phyloP scores from a whole-genome alignment of 2,797 vertebrate genomes.

The Smutsia gigantea region DNA sequence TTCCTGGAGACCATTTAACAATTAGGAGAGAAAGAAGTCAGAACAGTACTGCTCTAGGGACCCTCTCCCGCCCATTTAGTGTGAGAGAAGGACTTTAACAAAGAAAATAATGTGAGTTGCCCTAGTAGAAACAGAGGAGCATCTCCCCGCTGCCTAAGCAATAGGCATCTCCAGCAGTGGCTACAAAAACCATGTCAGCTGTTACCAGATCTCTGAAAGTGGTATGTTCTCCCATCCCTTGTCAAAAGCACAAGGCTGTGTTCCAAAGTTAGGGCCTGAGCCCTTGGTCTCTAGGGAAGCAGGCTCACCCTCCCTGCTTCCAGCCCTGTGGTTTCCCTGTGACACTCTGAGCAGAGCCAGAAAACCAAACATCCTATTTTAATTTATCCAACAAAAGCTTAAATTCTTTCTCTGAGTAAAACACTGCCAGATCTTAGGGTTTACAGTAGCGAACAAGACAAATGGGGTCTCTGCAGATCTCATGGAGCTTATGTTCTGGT shows the following conservation, averaged over 20 bases:
- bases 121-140: background rate
- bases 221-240: background rate
- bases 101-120: background rate
- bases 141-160: background rate
- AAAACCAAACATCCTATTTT: background rate
- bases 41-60: background rate
- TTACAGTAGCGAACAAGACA: background rate
- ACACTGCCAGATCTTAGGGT: background rate
- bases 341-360: background rate
- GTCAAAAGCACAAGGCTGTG: background rate
- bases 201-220: background rate
- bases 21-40: background rate
- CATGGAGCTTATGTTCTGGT: background rate
- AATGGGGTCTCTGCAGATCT: background rate
- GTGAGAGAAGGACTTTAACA: slow-evolving; percentile 13
- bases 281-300: background rate
- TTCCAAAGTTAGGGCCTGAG: background rate
- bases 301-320: background rate
- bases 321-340: background rate
- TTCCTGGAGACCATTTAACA: background rate
- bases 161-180: background rate
- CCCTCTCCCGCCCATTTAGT: background rate
- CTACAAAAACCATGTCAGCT: background rate
- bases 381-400: slow-evolving; percentile 16
- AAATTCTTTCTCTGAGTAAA: slow-evolving; percentile 36